A percentile compares a stretch with the other conserved stretches of the same genome.
Evolutionary conservation across 2,888 invertebrate species (phyloP).

Genomic region (Microchrysa polita): DNA sequence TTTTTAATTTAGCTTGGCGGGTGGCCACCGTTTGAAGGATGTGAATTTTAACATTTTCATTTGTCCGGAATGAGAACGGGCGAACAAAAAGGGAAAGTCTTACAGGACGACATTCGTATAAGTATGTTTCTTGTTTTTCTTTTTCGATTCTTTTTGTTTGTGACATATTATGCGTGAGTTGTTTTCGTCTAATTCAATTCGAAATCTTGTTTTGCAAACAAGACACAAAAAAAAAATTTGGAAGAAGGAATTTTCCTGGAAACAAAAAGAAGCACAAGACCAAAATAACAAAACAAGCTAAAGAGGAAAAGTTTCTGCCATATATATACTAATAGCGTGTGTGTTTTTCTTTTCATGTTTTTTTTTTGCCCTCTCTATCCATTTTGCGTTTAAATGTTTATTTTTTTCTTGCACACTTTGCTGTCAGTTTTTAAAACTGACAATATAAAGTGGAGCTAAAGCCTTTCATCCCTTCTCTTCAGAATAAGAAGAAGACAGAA

Average conservation of each 20-base stretch:
- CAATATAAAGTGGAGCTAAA: constrained; percentile 43
- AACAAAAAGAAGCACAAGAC: too few species aligned
- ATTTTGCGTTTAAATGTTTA: constrained; percentile 22
- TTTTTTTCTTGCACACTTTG: constrained; percentile 40
- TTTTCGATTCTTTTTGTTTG: neutral
- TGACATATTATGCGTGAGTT: neutral
- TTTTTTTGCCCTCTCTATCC: too few species aligned
- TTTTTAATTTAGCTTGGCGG: constrained; percentile 34
- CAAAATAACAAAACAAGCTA: too few species aligned
- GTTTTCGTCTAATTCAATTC: constrained; percentile 33
- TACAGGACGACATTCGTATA: constrained; percentile 18
- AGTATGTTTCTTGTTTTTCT: neutral
- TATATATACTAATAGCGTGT: too few species aligned
- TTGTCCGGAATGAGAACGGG: neutral
- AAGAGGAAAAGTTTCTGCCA: too few species aligned
- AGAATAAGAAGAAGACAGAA: neutral
- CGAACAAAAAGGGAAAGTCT: constrained; percentile 6
- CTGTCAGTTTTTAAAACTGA: constrained; percentile 45
- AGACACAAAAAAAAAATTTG: neutral
- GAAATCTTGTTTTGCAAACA: constrained; percentile 8
- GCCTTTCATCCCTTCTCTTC: constrained; percentile 43
- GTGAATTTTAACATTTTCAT: constrained; percentile 19
- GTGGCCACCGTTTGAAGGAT: constrained; percentile 26
- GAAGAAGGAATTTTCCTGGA: constrained; percentile 22
- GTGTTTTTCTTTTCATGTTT: too few species aligned